Percentiles rank a stretch among this genome's conserved stretches.
These are phyloP conservation scores for Barypeithes pellucidus DNA, from an alignment of 2,888 invertebrate genomes.

Conservation along the genomic window DNA sequence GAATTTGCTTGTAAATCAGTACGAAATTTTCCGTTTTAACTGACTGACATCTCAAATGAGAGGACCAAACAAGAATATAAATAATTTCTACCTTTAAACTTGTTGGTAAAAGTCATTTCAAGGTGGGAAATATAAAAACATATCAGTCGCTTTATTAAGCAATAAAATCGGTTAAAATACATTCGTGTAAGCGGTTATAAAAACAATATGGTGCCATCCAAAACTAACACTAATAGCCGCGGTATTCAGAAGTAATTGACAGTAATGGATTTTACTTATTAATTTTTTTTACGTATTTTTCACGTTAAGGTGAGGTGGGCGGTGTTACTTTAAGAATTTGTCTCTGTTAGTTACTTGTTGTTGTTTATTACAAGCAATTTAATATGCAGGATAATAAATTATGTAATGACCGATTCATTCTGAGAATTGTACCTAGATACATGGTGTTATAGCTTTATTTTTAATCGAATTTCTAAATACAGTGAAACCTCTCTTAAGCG, in stretches of 20 bases:
- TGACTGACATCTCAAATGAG: constrained; percentile 10
- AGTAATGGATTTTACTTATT: constrained; percentile 33
- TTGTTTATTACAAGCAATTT: too few species aligned
- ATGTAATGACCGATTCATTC: too few species aligned
- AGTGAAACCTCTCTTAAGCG: too few species aligned
- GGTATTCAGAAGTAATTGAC: constrained; percentile 30
- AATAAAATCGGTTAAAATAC: constrained; percentile 43
- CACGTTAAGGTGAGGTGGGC: neutral
- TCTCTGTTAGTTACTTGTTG: neutral
- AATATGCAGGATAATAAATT: too few species aligned
- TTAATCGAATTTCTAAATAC: too few species aligned
- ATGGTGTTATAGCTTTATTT: too few species aligned
- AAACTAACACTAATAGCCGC: constrained; percentile 32
- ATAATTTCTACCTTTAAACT: constrained; percentile 32
- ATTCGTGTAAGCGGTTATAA: constrained; percentile 31
- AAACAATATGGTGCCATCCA: constrained; percentile 48
- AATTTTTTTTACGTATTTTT: neutral
- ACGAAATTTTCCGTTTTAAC: neutral
- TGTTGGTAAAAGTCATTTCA: constrained; percentile 37
- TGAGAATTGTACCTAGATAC: too few species aligned
- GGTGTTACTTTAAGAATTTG: neutral
- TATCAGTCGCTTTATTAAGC: constrained; percentile 41
- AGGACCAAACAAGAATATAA: constrained; percentile 9
- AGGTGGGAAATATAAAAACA: constrained; percentile 50
- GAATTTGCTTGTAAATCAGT: neutral